phyloP scores from a whole-genome alignment of 1,140 invertebrate species.

The Elysia chlorotica region DNA sequence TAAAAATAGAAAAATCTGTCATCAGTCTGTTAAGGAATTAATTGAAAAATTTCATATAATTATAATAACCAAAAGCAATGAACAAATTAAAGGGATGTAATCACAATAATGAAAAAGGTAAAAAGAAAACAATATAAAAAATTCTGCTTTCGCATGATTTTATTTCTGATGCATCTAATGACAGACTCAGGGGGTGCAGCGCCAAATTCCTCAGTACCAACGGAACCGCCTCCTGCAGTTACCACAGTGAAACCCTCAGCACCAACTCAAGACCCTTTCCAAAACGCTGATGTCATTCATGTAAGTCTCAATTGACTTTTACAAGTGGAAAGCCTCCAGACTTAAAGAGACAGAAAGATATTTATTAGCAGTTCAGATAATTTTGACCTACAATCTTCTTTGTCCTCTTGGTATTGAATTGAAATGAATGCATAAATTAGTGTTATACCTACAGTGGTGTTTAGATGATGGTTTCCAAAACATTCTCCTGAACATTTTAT shows the following conservation, averaged over 20 bases:
- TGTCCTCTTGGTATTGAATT: not conserved
- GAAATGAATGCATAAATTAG: not conserved
- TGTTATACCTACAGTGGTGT: not conserved
- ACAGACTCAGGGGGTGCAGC: not conserved
- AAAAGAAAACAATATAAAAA: too few relatives aligned
- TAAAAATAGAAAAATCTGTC: too few relatives aligned
- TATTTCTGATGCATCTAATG: too few relatives aligned
- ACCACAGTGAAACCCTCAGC: not conserved
- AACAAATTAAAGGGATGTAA: not conserved
- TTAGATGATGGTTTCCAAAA: not conserved
- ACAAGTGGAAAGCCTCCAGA: not conserved
- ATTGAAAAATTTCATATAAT: too few relatives aligned
- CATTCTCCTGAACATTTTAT: not conserved
- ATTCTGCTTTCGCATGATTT: too few relatives aligned
- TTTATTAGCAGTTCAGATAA: not conserved
- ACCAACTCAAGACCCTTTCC: not conserved
- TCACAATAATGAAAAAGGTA: too few relatives aligned
- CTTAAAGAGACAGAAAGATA: not conserved
- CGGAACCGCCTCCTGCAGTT: not conserved
- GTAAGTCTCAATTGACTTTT: conserved; percentile 14
- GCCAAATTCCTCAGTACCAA: not conserved
- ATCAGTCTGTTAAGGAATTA: too few relatives aligned
- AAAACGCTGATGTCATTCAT: conserved; percentile 7
- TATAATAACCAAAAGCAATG: too few relatives aligned
- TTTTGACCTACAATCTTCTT: not conserved